Evolutionary conservation across 2,888 invertebrate species (phyloP), one percentile per base, ranked within the genome.

Genomic region (Apeira syringaria): DNA sequence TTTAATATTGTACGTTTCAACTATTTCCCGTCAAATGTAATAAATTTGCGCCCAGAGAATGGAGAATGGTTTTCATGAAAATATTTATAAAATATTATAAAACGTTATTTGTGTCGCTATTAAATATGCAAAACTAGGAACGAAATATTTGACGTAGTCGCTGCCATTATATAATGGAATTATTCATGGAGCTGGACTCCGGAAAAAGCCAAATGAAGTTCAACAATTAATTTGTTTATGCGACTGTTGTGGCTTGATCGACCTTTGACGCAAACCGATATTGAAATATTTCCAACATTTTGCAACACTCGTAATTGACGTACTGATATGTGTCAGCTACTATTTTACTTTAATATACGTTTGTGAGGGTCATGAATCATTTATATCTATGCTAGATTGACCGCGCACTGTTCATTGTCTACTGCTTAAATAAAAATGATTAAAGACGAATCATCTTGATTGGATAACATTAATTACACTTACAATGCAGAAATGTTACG

Each of bases 91-190:
- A 69, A 65, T 63, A 77, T 73, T 64, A 64, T 55, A 63, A 72
- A 69, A 77, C 79, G 74, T 73, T 79, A 77, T 80, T 83, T 76
- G 77, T 77, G 77, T 80, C 68, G 69, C 68, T 76, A 78, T 82
- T 71, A 81, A 85, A 81, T 85, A 85, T 87, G 80, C 80, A 86
- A 80, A 80, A 78, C 74, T 74, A 63, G 53, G 77, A 79, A 81
- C 77, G 76, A 83, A 80, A 84, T 85, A 86, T 87, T 86, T 82
- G 78, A 81, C 81, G 80, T 73, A 82, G 81, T 81, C 76, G 69
- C 67, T 68, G 76, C 77, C 80, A 83, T 82, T 81, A 80, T 80
- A 81, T 80, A 80, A 80, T 78, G 75, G 78, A 85, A 86, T 86
- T 81, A 87, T 86, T 86, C 80, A 86, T 81, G 75, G 71, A 72